These are phyloP conservation scores for human (Homo sapiens) DNA, from an alignment of 2,113 vertebrate genomes.

Conservation along the genomic window GRCh38 chr21:41733501-41734000, in stretches of 20 bases:
- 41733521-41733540: accelerated
- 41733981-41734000: background rate
- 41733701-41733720: accelerated
- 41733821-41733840: background rate
- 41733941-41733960: accelerated
- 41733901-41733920: background rate
- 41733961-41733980: background rate
- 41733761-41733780: accelerated
- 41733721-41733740: background rate
- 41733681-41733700: accelerated
- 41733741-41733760: background rate
- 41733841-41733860: no score
- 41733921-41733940: background rate
- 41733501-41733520: background rate
- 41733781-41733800: accelerated
- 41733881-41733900: background rate
- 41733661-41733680: accelerated
- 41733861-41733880: no score
- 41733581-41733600: accelerated
- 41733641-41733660: accelerated
- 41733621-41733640: background rate
- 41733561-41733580: background rate
- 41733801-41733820: accelerated
- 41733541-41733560: no score
- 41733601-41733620: background rate